phyloP scores from a whole-genome alignment of 2,888 invertebrate genomes.

The Dryobota labecula region DNA sequence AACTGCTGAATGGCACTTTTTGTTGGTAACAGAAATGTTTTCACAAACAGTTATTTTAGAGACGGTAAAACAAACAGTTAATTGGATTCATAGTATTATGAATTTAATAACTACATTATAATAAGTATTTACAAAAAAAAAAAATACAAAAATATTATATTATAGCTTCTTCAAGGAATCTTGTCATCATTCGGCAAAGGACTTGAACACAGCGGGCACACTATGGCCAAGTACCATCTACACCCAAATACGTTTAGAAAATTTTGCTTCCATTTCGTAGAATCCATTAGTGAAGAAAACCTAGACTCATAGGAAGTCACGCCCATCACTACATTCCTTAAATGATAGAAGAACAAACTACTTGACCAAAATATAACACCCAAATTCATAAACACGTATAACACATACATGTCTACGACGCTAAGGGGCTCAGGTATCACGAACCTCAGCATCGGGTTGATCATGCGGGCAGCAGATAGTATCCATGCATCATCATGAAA shows the following conservation, averaged over 20 bases:
- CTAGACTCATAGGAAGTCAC: slow-evolving; percentile 83
- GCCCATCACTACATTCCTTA: slow-evolving; percentile 88
- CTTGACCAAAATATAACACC: slow-evolving; percentile 72
- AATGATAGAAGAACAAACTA: slow-evolving; percentile 75
- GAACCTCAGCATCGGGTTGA: slow-evolving; percentile 74
- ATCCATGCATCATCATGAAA: slow-evolving; percentile 70
- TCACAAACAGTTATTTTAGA: not conserved
- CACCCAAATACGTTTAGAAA: slow-evolving; percentile 93
- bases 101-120: not conserved
- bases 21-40: not conserved
- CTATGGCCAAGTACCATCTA: slow-evolving; percentile 76
- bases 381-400: slow-evolving; percentile 73
- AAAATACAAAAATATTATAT: slow-evolving; percentile 2
- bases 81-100: not conserved
- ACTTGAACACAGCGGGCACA: slow-evolving; percentile 78
- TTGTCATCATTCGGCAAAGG: slow-evolving; percentile 65
- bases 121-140: not conserved
- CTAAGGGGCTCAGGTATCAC: slow-evolving; percentile 67
- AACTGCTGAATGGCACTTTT: not conserved
- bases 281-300: slow-evolving; percentile 88
- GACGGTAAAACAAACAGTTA: slow-evolving; percentile 14
- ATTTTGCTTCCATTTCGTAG: slow-evolving; percentile 92
- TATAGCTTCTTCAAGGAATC: slow-evolving; percentile 10
- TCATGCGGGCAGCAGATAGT: slow-evolving; percentile 66
- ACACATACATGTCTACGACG: slow-evolving; percentile 72